Percentiles rank a stretch among this genome's conserved stretches.
phyloP scores from a whole-genome alignment of 2,797 vertebrate genomes.

The Emydoidea blandingii region DNA sequence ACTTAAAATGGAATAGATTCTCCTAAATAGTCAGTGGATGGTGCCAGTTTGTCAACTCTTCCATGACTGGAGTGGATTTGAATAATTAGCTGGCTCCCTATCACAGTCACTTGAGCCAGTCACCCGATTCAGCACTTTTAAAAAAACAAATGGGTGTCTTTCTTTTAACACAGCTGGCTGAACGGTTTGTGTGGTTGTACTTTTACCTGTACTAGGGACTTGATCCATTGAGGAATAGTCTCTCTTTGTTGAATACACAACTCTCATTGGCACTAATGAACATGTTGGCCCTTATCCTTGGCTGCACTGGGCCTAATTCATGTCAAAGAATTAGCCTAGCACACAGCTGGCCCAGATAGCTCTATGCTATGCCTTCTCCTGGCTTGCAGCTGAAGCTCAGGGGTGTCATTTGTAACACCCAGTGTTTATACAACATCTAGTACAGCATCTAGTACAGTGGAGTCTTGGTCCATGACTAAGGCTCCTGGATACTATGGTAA shows the following conservation, averaged over 20 bases:
- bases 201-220: not conserved
- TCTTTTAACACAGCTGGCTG: not conserved
- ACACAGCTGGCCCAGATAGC: not conserved
- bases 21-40: conserved; percentile 43
- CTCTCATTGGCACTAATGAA: not conserved
- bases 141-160: not conserved
- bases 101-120: not conserved
- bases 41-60: conserved; percentile 32
- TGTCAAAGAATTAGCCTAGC: not conserved
- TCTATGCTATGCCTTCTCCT: not conserved
- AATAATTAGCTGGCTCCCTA: conserved; percentile 8
- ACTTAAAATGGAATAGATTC: conserved; percentile 21
- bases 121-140: not conserved
- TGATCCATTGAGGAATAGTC: not conserved
- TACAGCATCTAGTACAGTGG: not conserved
- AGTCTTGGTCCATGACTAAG: not conserved
- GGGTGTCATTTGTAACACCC: not conserved
- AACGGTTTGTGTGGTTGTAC: not conserved
- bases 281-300: not conserved
- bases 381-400: not conserved
- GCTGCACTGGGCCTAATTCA: not conserved
- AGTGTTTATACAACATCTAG: not conserved
- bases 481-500: not conserved
- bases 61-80: conserved; percentile 17
- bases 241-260: not conserved